These are phyloP conservation scores for Plumapathes pennacea DNA, from an alignment of 92 coral and sea anemone genomes.

Conservation along the genomic window DNA sequence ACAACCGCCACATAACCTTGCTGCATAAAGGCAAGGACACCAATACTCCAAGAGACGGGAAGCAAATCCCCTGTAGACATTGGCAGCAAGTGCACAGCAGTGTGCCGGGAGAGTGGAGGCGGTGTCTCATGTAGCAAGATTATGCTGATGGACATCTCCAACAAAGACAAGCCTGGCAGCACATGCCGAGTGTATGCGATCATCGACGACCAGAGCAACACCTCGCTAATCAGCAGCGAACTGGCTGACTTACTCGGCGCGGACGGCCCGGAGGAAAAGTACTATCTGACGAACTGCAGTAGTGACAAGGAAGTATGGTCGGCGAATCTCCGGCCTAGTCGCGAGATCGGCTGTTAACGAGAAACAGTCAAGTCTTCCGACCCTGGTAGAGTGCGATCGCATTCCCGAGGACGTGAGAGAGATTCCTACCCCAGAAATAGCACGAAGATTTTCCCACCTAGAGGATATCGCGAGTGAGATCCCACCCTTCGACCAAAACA, in stretches of 20 bases:
- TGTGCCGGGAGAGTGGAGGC: slow-evolving; percentile 38
- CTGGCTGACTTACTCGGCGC: slow-evolving; percentile 57
- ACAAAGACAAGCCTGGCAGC: slow-evolving; percentile 5
- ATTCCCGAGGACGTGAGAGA: slow-evolving; percentile 48
- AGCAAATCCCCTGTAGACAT: slow-evolving; percentile 1
- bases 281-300: slow-evolving; percentile 50
- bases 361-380: slow-evolving; percentile 14
- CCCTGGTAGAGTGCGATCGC: slow-evolving; percentile 52
- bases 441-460: slow-evolving; percentile 55
- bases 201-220: slow-evolving; percentile 55
- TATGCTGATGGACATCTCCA: slow-evolving; percentile 36
- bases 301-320: slow-evolving; percentile 32
- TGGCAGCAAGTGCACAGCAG: slow-evolving; percentile 26
- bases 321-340: slow-evolving; percentile 25
- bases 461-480: slow-evolving; percentile 42
- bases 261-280: slow-evolving; percentile 28
- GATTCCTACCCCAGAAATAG: slow-evolving; percentile 50
- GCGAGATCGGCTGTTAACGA: slow-evolving; percentile 15
- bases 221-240: slow-evolving; percentile 42
- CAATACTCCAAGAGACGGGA: slow-evolving; percentile 9
- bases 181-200: slow-evolving; percentile 36
- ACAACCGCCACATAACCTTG: slow-evolving; percentile 36
- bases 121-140: slow-evolving; percentile 48
- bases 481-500: slow-evolving; percentile 35
- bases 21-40: slow-evolving; percentile 54